Evolutionary conservation across 2,113 vertebrate species (phyloP).

Genomic region (Chroicocephalus ridibundus): DNA sequence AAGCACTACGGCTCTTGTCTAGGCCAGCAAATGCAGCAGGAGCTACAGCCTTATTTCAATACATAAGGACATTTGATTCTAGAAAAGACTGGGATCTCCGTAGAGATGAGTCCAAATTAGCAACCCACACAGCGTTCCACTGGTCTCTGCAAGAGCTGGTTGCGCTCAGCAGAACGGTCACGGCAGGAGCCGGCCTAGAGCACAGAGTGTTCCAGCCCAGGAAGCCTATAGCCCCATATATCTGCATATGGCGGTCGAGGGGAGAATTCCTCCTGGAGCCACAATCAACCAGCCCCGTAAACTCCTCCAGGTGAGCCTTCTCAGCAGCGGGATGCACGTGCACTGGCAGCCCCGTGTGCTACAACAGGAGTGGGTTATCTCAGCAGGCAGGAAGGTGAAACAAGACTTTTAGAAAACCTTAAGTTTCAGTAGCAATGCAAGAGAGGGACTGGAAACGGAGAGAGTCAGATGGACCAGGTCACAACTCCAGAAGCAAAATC

Average conservation of each 20-base stretch:
- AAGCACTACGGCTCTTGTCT: not conserved
- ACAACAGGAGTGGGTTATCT: not conserved
- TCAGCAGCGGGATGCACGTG: not conserved
- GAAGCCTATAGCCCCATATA: not conserved
- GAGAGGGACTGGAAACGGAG: not conserved
- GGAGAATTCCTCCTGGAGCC: not conserved
- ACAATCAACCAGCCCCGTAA: not conserved
- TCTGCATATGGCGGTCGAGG: not conserved
- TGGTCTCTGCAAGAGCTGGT: not conserved
- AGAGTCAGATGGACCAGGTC: not conserved
- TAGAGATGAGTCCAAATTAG: not conserved
- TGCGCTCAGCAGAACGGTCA: not conserved
- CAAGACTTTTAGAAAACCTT: not conserved
- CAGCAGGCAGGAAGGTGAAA: not conserved
- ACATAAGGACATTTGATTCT: not conserved
- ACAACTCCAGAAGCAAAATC: not conserved
- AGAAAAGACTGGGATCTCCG: not conserved
- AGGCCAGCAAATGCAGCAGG: not conserved
- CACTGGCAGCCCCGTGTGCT: not conserved
- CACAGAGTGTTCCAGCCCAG: not conserved
- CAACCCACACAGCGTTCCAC: not conserved
- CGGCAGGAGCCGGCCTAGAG: not conserved
- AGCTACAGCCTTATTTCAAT: not conserved
- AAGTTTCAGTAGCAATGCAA: not conserved
- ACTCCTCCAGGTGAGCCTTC: not conserved